Evolutionary conservation across 2,888 invertebrate species (phyloP), one percentile per base, ranked within the genome.

Genomic region (Noctua janthe): DNA sequence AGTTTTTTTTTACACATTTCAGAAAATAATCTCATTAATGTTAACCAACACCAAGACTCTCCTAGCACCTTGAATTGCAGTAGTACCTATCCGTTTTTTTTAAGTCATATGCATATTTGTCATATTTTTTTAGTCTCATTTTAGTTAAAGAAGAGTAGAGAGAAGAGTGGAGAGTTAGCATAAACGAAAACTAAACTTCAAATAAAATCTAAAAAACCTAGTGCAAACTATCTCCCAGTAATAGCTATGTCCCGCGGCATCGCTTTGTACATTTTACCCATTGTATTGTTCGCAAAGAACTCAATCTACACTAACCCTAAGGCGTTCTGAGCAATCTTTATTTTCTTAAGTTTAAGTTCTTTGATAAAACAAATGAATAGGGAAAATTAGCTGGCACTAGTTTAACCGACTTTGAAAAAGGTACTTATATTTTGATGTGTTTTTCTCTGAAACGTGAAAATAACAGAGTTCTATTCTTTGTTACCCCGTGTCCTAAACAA

Each of bases 311-410:
- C 15, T 4, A 35, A 10, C 75, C 88, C 80, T 66, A 54, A 49
- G 83, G 89, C 87, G 29, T 8, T 75, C 71, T 70, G 23, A 72
- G 81, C 84, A 81, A 82, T 88, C 54, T 76, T 66, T 82, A 81
- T 82, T 70, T 81, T 76, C 72, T 74, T 81, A 84, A 84, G 87
- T 74, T 74, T 81, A 84, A 84, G 87, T 73, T 76, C 87, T 89
- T 87, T 88, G 81, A 87, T 80, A 85, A 85, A 87, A 81, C 74
- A 71, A 82, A 80, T 80, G 75, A 83, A 81, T 73, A 56, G 66
- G 43, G 43, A 8, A 77, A 85, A 88, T 84, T 89, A 85, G 56
- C 64, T 81, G 15, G 64, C 59, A 64, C 13, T 72, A 11, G 11
- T 84, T 49, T 15, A 72, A 71, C 54, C 15, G 20, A 49, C 51